Conservation (phyloP, 1,140 invertebrate species). For the Brachionus manjavacas region DNA sequence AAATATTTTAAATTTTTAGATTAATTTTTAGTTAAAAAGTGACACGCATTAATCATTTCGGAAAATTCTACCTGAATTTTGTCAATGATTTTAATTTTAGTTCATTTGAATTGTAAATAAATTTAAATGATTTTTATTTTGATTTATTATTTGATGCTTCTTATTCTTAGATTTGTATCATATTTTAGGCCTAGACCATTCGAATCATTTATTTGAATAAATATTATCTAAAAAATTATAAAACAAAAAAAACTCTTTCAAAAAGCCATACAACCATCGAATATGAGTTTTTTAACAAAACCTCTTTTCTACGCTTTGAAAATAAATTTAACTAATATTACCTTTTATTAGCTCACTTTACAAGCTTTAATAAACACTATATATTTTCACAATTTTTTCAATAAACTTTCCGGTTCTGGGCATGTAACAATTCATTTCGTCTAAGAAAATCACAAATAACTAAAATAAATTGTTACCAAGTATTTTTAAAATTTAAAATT, state of each 20-base stretch:
- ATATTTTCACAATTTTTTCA: neutral
- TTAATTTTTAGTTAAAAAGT: neutral
- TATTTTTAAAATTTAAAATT: neutral
- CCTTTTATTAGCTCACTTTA: neutral
- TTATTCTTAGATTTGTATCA: neutral
- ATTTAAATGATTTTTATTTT: neutral
- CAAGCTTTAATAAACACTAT: neutral
- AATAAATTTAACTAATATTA: neutral
- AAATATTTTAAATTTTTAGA: neutral
- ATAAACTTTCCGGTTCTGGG: neutral
- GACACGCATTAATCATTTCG: neutral
- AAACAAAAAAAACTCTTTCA: neutral
- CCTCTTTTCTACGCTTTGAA: neutral
- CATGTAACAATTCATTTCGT: neutral
- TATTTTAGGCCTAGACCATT: neutral
- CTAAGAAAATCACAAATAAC: neutral
- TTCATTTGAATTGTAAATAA: constrained; percentile 6
- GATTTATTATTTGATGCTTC: neutral
- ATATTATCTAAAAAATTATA: neutral
- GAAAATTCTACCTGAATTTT: neutral
- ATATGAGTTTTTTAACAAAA: neutral
- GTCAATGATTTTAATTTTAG: neutral
- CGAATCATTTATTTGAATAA: neutral
- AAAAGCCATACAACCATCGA: neutral
- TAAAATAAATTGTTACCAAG: neutral